Evolutionary conservation across 2,113 vertebrate genomes (phyloP).

Genomic region (Takifugu bimaculatus): DNA sequence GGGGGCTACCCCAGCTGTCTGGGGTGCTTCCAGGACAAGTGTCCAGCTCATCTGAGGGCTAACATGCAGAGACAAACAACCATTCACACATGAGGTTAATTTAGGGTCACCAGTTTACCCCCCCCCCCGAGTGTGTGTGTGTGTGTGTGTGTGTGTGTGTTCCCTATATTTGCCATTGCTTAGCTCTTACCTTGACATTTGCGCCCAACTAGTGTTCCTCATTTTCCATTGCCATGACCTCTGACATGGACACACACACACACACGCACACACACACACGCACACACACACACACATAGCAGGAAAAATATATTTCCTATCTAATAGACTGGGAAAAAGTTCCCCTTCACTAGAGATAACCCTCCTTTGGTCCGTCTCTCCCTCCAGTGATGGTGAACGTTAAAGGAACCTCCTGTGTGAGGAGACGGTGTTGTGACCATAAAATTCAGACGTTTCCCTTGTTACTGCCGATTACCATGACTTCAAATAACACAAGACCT

Average conservation of each 20-base stretch:
- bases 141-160: constrained; percentile 8
- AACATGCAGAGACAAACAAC: no score
- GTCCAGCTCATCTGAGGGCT: no score
- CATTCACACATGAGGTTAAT: no score
- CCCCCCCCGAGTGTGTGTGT: constrained; percentile 1
- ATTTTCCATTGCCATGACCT: constrained; percentile 55
- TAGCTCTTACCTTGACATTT: constrained; percentile 56
- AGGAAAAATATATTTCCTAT: constrained; percentile 17
- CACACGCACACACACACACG: constrained; percentile 6
- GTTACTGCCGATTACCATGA: no score
- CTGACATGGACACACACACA: constrained; percentile 15
- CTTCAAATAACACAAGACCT: not conserved
- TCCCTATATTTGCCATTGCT: constrained; percentile 14
- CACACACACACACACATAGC: constrained; percentile 12
- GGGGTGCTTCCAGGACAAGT: no score
- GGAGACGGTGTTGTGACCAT: no score
- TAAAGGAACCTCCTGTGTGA: no score
- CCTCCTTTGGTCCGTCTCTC: not conserved
- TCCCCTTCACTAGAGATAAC: constrained; percentile 11
- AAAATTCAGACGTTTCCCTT: no score
- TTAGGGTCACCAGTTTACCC: no score
- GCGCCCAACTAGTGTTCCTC: constrained; percentile 39
- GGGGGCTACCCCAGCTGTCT: no score
- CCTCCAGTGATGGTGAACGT: not conserved
- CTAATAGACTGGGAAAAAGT: constrained; percentile 15